Conservation (phyloP, 64 coral and sea anemone species). For the Cladopsammia gracilis region DNA sequence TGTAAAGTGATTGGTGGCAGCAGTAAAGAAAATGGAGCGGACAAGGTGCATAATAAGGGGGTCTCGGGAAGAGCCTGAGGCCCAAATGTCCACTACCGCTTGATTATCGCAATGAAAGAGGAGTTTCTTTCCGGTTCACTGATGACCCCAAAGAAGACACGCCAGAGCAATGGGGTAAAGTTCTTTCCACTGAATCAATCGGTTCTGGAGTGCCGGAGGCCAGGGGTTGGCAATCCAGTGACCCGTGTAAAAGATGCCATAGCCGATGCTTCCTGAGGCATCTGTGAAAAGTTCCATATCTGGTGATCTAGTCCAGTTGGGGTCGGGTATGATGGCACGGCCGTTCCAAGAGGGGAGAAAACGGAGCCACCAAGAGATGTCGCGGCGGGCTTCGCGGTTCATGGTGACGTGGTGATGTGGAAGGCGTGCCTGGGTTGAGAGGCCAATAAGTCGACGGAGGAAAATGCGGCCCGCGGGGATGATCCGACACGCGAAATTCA, state of each 20-base stretch:
- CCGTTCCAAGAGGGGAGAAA: constrained; percentile 43
- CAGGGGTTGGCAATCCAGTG: constrained; percentile 10
- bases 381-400: neutral
- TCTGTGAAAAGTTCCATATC: constrained; percentile 40
- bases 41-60: constrained; percentile 23
- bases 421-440: no score
- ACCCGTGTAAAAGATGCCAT: neutral
- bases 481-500: neutral
- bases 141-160: neutral
- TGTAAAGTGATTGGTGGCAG: neutral
- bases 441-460: no score
- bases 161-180: constrained; percentile 40
- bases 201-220: neutral
- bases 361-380: constrained; percentile 2
- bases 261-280: neutral
- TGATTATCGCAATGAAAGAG: constrained; percentile 42
- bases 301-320: neutral
- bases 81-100: constrained; percentile 6
- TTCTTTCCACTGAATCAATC: constrained; percentile 26
- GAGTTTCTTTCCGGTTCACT: neutral
- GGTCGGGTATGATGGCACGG: constrained; percentile 1
- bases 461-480: constrained; percentile 3
- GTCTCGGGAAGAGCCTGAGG: neutral
- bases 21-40: neutral
- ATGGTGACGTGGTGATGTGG: neutral